A percentile compares a stretch with the other conserved stretches of the same genome.
phyloP scores from a whole-genome alignment of 2,888 invertebrate genomes.

The Ganaspis brasiliensis region DNA sequence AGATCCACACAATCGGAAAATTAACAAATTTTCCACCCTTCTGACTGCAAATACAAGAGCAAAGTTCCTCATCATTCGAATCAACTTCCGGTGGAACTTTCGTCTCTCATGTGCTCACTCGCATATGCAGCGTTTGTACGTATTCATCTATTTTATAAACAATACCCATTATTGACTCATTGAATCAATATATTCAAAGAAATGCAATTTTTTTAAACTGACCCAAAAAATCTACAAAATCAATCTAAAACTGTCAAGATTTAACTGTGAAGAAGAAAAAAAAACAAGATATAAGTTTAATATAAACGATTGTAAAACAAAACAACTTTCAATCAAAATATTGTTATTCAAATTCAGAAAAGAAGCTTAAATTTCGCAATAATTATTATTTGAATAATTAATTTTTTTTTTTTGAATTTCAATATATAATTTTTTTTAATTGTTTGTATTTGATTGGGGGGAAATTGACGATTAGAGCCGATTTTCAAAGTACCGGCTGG shows the following conservation, averaged over 20 bases:
- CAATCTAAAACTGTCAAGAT: too few species aligned
- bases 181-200: too few species aligned
- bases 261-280: too few species aligned
- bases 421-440: too few species aligned
- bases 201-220: too few species aligned
- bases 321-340: too few species aligned
- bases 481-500: conserved; percentile 28
- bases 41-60: not conserved
- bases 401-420: not conserved
- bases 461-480: not conserved
- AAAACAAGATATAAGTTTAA: too few species aligned
- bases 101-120: not conserved
- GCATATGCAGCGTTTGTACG: conserved; percentile 39
- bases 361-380: too few species aligned
- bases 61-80: not conserved
- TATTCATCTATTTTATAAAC: conserved; percentile 53
- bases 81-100: conserved; percentile 2
- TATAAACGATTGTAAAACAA: too few species aligned
- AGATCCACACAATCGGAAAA: not conserved
- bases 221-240: too few species aligned
- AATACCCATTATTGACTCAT: conserved; percentile 41
- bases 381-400: too few species aligned
- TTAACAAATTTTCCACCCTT: not conserved
- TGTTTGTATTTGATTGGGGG: not conserved
- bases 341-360: too few species aligned